Evolutionary conservation across 2,888 invertebrate species (phyloP), one percentile per base, ranked within the genome.

Genomic region (Eretmocerus hayati): DNA sequence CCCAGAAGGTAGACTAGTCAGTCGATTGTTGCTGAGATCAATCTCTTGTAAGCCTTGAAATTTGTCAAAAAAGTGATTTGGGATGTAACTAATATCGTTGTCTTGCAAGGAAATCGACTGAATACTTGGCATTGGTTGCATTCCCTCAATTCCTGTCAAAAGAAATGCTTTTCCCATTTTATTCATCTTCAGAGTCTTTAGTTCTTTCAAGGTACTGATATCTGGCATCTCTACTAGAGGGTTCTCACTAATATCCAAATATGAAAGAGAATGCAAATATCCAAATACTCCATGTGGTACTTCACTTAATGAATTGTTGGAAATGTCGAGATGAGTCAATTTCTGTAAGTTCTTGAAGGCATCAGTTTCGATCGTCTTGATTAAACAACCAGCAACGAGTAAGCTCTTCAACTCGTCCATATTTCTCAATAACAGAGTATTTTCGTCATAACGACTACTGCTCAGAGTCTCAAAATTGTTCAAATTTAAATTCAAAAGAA

Each of bases 331-430:
- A 11, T 11, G 9, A 8, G 18, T 8, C 11, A 57, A 42, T 22
- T 52, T 54, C 13, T n/a, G 26, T 4, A 26, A 15, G 19, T 42
- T 19, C 16, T 37, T 41, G 16, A 57, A 57, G 1, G 57, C 52
- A 36, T 48, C 40, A 2, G 6, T 13, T 18, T 50, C 51, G 11
- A 57, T 46, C 3, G 22, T 20, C 5, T n/a, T 31, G 19, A 51
- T 42, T 13, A 18, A 2, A 38, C 53, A 52, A 22, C 11, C 11
- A 8, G 48, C 20, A n/a, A 53, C 20, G 6, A 42, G 44, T 13
- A 56, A 41, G 9, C 8, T 31, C 18, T 47, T 23, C 9, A 55
- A 38, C 33, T 45, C 45, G 15, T 18, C 5, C 4, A 52, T 30
- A 31, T 23, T 38, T 8, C 33, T 2, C 15, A 55, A 19, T 19